Evolutionary conservation across 2,797 vertebrate genomes (phyloP), one percentile per base, ranked within the genome.

Genomic region (Selene dorsalis): DNA sequence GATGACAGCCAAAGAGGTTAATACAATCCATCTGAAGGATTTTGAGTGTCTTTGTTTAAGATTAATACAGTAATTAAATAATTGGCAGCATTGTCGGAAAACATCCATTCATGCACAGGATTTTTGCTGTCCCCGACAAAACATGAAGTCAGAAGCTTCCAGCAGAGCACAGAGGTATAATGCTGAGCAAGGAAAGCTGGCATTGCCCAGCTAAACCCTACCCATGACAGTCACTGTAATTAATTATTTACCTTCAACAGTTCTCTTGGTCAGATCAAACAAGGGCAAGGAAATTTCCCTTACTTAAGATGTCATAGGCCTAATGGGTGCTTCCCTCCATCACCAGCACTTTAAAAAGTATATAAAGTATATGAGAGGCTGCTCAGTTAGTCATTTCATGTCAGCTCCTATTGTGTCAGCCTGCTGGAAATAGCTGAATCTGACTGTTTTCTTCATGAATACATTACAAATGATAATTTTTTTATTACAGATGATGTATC

Each of bases 221-320:
- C 57, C 61, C 68, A 77, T 81, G 69, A 81, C 83, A 53, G 52
- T 69, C 84, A 55, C 61, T 39, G 52, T 68, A 63, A 89, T 86
- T 7, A 91, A 90, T 91, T 83, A 90, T 92, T 90, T 79, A 87
- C 78, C 50, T 65, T 45, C 57, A 75, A 73, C 76, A 58, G 70
- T 74, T 88, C 56, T 73, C 80, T 41, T 47, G 30, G 57, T 69
- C 35, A 53, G 60, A 70, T 85, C 77, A 77, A 84, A 74, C 10
- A 24, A 75, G 76, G 76, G 39, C 64, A 70, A 69, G 62, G 77
- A 80, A 79, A 72, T 52, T 61, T 45, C 77, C 64, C 62, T 66
- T 58, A 55, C 73, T 82, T 77, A 69, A 83, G 78, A 86, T 63
- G 70, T 79, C 83, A 68, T 57, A 68, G 82, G 50, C 81, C 74